Evolutionary conservation across 37 sponge, comb jelly and placozoan species (phyloP), one percentile per base, ranked within the genome.

Genomic region (Lycopodina hypogea): DNA sequence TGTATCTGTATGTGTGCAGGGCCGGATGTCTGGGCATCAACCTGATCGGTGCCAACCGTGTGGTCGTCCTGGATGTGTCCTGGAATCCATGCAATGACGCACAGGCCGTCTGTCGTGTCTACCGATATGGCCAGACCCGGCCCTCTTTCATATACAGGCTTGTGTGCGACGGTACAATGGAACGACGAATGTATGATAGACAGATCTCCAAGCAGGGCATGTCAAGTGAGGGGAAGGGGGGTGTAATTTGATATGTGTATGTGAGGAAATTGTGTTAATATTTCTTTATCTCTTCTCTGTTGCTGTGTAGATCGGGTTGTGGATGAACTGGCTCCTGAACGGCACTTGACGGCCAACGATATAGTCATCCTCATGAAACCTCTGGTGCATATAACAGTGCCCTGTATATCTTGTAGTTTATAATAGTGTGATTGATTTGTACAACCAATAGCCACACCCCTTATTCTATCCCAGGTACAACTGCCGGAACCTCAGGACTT

Each of bases 81-180:
- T 98, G 99, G 99, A 98, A 98, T 58, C 99, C 99, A 32, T 98
- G 99, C 62, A 90, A 98, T 76, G 99, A 98, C 69, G 87, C 92
- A 0, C 99, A 98, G 84, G 99, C 99, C 28, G 94, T 95, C 12
- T 98, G 96, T 73, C 83, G 97, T 45, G 88, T 95, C 65, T 98
- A 93, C 80, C 88, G 99, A 0, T 98, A 90, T 71, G 96, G 99
- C 7, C 99, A 98, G 82, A 80, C 52, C 28, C 93, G 88, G 68
- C 85, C 89, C 2, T 85, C 90, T 58, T 90, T 81, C 81, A 88
- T 98, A 60, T 98, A 98, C 80, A 69, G 99, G 26, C 80, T 98
- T 69, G 97, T 98, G 56, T 83, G 84, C 26, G 96, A 95, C 57
- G 90, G 89, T 0, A 92, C 96, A 37, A 82, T 98, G 89, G 99